Percentiles rank a stretch among this genome's conserved stretches.
Conservation (phyloP, 2,113 vertebrate genomes). For the Solea solea region DNA sequence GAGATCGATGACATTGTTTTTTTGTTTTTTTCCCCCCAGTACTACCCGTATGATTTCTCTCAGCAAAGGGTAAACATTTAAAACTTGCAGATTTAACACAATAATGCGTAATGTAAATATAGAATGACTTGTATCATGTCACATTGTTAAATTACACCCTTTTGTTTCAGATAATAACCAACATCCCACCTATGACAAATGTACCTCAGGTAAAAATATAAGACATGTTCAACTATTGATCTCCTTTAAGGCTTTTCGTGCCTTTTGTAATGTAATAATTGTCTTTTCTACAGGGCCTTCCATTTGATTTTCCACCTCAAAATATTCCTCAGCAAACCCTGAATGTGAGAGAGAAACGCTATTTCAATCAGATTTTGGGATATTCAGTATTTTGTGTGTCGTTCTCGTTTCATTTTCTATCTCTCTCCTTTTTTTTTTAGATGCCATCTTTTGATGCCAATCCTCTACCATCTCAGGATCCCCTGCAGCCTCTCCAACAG, state of each 20-base stretch:
- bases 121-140: not conserved
- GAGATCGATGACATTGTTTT: not conserved
- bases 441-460: constrained; percentile 53
- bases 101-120: not conserved
- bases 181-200: constrained; percentile 66
- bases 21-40: constrained; percentile 60
- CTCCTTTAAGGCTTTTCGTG: not conserved
- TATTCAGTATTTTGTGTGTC: not conserved
- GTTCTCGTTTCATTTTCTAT: not conserved
- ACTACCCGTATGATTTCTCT: constrained; percentile 78
- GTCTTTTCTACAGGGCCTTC: constrained; percentile 59
- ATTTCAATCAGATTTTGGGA: not conserved
- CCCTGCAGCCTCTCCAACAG: constrained; percentile 60
- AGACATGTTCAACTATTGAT: constrained; percentile 14
- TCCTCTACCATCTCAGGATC: constrained; percentile 64
- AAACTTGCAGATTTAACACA: not conserved
- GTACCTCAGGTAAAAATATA: constrained; percentile 60
- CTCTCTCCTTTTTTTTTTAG: constrained; percentile 28
- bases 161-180: constrained; percentile 67
- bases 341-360: constrained; percentile 62
- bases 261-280: not conserved
- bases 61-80: constrained; percentile 70
- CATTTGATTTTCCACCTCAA: constrained; percentile 66
- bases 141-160: constrained; percentile 5
- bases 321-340: constrained; percentile 62